These are phyloP conservation scores for Lophius americanus DNA, from an alignment of 2,797 vertebrate genomes.

Conservation along the genomic window DNA sequence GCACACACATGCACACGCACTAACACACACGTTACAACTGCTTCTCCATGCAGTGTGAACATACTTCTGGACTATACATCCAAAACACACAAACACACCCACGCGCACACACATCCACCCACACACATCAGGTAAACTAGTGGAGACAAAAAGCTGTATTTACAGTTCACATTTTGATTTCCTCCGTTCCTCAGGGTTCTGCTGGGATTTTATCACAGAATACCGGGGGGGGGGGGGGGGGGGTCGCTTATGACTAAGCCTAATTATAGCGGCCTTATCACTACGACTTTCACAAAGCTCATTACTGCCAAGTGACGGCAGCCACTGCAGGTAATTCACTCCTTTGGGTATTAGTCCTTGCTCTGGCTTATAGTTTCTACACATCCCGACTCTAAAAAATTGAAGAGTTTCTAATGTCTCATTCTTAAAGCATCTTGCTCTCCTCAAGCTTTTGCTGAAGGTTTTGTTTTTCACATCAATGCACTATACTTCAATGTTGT, in stretches of 20 bases:
- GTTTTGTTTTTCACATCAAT: conserved; percentile 65
- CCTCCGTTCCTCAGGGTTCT: conserved; percentile 57
- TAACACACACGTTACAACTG: conserved; percentile 33
- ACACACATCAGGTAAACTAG: conserved; percentile 66
- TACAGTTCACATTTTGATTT: conserved; percentile 65
- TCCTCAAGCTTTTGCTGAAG: conserved; percentile 59
- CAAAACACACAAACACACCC: neutral
- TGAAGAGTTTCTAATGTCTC: conserved; percentile 75
- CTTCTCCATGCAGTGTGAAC: conserved; percentile 46
- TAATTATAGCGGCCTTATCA: conserved; percentile 85
- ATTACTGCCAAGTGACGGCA: conserved; percentile 81
- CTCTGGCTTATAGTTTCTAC: conserved; percentile 72
- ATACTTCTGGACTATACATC: conserved; percentile 33
- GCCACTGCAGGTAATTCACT: conserved; percentile 81
- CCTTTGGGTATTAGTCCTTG: conserved; percentile 73
- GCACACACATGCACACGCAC: conserved; percentile 35
- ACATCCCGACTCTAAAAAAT: conserved; percentile 78
- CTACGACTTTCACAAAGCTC: conserved; percentile 81
- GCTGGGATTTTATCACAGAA: conserved; percentile 82
- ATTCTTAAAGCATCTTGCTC: conserved; percentile 70
- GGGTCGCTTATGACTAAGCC: conserved; percentile 84
- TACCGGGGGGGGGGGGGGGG: conserved; percentile 71
- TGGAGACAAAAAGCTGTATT: conserved; percentile 69
- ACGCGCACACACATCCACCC: conserved; percentile 3
- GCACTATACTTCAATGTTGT: conserved; percentile 58